Evolutionary conservation across 2,113 vertebrate species (phyloP).

Genomic region (Corvus moneduloides): DNA sequence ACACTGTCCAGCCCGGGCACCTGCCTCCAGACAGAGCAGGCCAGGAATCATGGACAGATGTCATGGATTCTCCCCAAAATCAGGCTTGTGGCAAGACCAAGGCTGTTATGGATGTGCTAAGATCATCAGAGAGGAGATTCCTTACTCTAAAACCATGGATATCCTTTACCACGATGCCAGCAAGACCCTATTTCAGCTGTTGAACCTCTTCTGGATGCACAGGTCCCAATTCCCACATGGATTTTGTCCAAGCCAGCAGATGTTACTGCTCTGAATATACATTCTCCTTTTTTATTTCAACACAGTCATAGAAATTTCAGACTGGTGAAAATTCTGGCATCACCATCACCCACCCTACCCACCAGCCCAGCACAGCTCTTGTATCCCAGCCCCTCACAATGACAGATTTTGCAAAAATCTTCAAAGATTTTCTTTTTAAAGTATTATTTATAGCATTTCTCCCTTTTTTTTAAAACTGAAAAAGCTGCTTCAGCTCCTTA

Average conservation of each 20-base stretch:
- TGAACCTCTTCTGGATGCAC: background rate
- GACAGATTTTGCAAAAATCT: background rate
- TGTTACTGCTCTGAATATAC: background rate
- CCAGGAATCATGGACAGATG: rapidly evolving
- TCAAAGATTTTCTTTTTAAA: background rate
- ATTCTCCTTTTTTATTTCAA: background rate
- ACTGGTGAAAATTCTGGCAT: background rate
- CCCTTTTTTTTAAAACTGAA: background rate
- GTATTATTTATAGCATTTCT: background rate
- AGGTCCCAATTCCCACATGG: background rate
- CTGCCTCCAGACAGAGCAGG: background rate
- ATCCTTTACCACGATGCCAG: rapidly evolving
- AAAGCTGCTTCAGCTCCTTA: background rate
- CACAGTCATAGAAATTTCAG: background rate
- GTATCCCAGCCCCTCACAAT: background rate
- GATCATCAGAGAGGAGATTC: background rate
- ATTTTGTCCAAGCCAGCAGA: background rate
- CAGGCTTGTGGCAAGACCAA: background rate
- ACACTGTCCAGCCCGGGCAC: background rate
- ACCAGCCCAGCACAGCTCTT: background rate
- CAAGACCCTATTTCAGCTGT: background rate
- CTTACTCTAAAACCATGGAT: background rate
- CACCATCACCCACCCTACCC: background rate
- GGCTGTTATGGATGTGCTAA: rapidly evolving
- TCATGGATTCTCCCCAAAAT: background rate